Base-by-base conservation (phyloP, 2,797 vertebrate species). In the Scolopax bukidnonensis region DNA sequence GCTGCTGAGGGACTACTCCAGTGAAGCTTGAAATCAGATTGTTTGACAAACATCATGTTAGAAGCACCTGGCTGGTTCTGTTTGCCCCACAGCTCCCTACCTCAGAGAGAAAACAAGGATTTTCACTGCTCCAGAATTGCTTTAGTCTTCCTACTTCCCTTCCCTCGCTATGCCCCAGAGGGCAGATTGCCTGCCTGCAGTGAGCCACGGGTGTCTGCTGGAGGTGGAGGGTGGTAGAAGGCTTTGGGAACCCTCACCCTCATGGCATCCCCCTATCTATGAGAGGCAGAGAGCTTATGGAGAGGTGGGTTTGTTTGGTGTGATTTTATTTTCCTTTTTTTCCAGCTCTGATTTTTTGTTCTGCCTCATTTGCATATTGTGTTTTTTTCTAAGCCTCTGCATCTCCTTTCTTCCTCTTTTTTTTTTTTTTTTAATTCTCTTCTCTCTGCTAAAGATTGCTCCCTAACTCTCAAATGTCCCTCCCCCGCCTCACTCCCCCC, bases 391-490 rank as follows among this genome's bases (percentile, higher is more conserved):
- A 92, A 95, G 94, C 89, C 84, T 96, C 90, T 95, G 90, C 93
- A 83, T 95, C 90, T 93, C 54, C 64, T 96, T 96, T 96, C 90
- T 93, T 80, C 64, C 65, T 43, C 12, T 15, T 43, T 64, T 78
- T 79, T 70, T 77, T 69, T 70, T 74, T 51, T 70, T 79, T 73
- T 11, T 15, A 85, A 94, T 95, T 93, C 93, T 95, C 79, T 92
- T 93, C 94, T 92, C 75, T 93, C 94, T 92, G 67, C 93, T 93
- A 89, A 94, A 96, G 93, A 96, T 96, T 94, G 82, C 94, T 96
- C 84, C 90, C 92, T 97, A 97, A 97, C 94, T 97, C 98, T 97
- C 97, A 97, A 96, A 97, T 96, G 96, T 96, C 96, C 97, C 97
- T 96, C 97, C 96, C 94, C 96, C 91, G 40, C 97, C 89, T 92